Evolutionary conservation across 2,888 invertebrate species (phyloP).

Genomic region (Eupithecia insigniata): DNA sequence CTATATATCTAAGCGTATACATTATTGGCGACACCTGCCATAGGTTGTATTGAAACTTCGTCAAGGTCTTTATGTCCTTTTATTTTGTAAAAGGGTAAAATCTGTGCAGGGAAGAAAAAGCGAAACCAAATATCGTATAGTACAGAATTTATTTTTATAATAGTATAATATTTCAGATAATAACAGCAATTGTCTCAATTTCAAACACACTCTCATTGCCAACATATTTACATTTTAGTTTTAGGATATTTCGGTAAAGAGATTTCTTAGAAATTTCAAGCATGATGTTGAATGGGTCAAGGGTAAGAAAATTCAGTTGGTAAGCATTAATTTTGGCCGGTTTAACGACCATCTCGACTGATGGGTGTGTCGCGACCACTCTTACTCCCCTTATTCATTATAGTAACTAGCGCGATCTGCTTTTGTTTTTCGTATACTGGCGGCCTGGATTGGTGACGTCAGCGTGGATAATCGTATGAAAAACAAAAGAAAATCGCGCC

Average conservation of each 20-base stretch:
- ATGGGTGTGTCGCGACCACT: neutral
- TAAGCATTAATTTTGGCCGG: neutral
- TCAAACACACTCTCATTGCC: constrained; percentile 59
- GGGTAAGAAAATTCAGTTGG: neutral
- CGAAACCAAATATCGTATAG: constrained; percentile 64
- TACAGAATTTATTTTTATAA: constrained; percentile 79
- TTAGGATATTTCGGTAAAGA: constrained; percentile 51
- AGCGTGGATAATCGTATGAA: too few species aligned
- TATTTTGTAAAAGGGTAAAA: neutral
- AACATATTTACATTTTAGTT: constrained; percentile 76
- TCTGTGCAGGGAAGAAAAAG: neutral
- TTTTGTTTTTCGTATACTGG: too few species aligned
- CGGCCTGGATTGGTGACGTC: too few species aligned
- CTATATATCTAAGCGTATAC: neutral
- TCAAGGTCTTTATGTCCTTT: neutral
- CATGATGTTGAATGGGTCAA: neutral
- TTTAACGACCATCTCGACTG: neutral
- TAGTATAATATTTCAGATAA: constrained; percentile 69
- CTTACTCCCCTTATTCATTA: neutral
- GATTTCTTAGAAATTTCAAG: neutral
- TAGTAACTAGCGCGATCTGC: too few species aligned
- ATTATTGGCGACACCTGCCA: neutral
- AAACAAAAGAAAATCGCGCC: too few species aligned
- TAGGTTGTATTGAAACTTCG: neutral
- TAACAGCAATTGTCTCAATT: constrained; percentile 70